Conservation (phyloP, 64 coral and sea anemone genomes). For the Pocillopora verrucosa region DNA sequence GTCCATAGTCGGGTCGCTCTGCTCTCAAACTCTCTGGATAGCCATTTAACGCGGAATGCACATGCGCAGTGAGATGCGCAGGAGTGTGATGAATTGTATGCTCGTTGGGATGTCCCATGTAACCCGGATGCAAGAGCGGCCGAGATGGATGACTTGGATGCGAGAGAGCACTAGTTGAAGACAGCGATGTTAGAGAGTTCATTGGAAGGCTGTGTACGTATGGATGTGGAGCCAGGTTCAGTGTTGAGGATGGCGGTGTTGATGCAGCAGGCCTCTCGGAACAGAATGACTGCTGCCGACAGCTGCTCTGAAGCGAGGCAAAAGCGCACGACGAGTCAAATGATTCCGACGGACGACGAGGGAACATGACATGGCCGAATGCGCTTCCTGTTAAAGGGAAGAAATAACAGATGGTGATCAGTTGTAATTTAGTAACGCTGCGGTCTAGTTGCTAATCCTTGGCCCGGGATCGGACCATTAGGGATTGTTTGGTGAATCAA, state of each 20-base stretch:
- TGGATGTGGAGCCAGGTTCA: constrained; percentile 39
- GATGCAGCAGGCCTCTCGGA: constrained; percentile 17
- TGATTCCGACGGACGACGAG: constrained; percentile 34
- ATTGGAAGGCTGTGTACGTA: constrained; percentile 49
- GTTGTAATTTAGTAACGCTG: not conserved
- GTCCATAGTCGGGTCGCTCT: constrained; percentile 29
- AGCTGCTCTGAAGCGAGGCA: constrained; percentile 37
- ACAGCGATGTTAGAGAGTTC: constrained; percentile 34
- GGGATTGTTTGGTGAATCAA: too few species aligned
- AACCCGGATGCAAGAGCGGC: constrained; percentile 62
- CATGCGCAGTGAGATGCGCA: constrained; percentile 43
- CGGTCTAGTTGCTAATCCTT: not conserved
- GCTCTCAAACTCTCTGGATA: constrained; percentile 43
- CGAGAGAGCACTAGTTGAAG: constrained; percentile 39
- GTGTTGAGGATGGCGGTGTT: constrained; percentile 20
- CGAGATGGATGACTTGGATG: constrained; percentile 38
- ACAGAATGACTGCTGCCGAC: constrained; percentile 38
- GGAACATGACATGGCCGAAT: constrained; percentile 49
- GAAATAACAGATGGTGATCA: not conserved
- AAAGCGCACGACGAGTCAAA: constrained; percentile 33
- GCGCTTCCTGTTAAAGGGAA: constrained; percentile 44
- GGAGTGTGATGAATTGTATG: constrained; percentile 68
- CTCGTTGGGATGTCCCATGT: constrained; percentile 53
- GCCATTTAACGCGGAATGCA: constrained; percentile 39
- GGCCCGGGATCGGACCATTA: too few species aligned